Evolutionary conservation across 2,888 invertebrate genomes (phyloP), one percentile per base, ranked within the genome.

Genomic region (Rhimphoctona megacephalus): DNA sequence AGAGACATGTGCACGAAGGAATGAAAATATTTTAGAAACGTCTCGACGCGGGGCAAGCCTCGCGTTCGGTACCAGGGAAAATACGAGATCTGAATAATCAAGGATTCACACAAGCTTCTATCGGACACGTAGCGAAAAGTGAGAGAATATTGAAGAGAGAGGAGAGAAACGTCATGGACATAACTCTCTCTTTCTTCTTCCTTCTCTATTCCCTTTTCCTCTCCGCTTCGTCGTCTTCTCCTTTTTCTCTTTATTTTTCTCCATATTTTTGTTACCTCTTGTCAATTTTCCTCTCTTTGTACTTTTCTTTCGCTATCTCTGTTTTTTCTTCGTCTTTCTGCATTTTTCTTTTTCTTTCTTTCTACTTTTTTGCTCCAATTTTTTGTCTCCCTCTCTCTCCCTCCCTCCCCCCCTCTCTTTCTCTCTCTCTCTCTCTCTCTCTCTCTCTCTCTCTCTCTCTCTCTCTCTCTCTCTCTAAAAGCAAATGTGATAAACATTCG

Each of bases 11-110:
- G 17, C 69, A 69, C 39, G 46, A 30, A 39, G 57, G 79, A 77
- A 81, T 73, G 66, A 81, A 78, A 73, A 85, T 78, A 81, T 73
- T 85, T 85, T 85, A 80, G 81, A 85, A 81, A 85, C 72, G 76
- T 33, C 43, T n/a, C 49, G 49, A 30, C 70, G 76, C 22, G 70
- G 76, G 43, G 39, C n/a, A n/a, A 14, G 39, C 22, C 46, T 61
- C 25, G 54, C 22, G 39, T 43, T 66, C 43, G 66, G 70, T 39
- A 22, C 72, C 25, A 25, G 64, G 49, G 77, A 78, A 49, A 77
- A 66, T 85, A 85, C 85, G 81, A 85, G 85, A 81, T 85, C 77
- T 57, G 85, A 81, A 81, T 85, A 85, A 81, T 85, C 66, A 78
- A 78, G 77, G 85, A 81, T 81, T 54, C 76, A 54, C 70, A 52